Conservation (phyloP, 1,140 invertebrate genomes). For the Odontomachus brunneus region DNA sequence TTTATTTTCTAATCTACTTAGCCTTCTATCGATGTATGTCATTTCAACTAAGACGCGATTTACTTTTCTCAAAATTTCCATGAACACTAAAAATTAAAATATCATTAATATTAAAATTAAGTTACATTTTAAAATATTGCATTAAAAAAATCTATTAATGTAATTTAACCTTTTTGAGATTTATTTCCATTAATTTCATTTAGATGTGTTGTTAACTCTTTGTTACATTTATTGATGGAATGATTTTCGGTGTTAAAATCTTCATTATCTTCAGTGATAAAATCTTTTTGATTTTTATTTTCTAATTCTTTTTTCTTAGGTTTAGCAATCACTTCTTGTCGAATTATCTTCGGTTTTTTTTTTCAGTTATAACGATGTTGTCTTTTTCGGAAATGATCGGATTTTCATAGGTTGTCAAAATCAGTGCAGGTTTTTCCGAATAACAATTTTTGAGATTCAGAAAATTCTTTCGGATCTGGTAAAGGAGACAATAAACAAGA, state of each 20-base stretch:
- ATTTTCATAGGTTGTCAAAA: slow-evolving; percentile 28
- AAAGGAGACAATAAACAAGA: background rate
- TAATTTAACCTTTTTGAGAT: no score
- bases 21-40: background rate
- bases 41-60: background rate
- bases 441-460: slow-evolving; percentile 13
- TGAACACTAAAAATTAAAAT: slow-evolving; percentile 33
- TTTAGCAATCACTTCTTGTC: slow-evolving; percentile 7
- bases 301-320: background rate
- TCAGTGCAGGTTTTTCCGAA: slow-evolving; percentile 8
- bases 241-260: no score
- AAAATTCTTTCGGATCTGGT: slow-evolving; percentile 30
- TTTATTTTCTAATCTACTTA: slow-evolving; percentile 13
- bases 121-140: no score
- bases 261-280: slow-evolving; percentile 9
- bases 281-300: slow-evolving; percentile 17
- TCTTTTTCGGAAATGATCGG: no score
- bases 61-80: slow-evolving; percentile 10
- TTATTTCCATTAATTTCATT: no score
- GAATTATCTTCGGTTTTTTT: slow-evolving; percentile 6
- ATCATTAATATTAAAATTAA: no score
- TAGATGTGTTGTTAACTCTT: slow-evolving; percentile 15
- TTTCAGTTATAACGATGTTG: background rate
- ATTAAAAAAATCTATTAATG: no score
- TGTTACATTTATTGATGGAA: slow-evolving; percentile 12